These are phyloP conservation scores for Myotis myotis DNA, from an alignment of 2,797 vertebrate species.

Conservation along the genomic window DNA sequence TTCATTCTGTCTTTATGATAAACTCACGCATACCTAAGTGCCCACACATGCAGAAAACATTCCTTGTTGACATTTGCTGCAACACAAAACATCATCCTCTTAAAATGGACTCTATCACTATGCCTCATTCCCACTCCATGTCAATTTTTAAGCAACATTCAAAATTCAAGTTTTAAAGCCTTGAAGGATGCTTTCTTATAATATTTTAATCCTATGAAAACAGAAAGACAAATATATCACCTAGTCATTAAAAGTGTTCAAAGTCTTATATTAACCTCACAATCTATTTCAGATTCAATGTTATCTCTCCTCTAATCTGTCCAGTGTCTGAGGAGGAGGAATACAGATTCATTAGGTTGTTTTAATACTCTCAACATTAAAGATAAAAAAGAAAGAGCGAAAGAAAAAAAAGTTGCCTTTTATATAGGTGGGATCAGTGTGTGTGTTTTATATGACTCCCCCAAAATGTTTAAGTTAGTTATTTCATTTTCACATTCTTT, in stretches of 20 bases:
- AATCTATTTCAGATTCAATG: background rate
- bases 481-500: background rate
- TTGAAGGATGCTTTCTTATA: background rate
- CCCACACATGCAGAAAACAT: background rate
- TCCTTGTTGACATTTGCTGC: background rate
- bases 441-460: background rate
- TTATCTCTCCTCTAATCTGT: background rate
- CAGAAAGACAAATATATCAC: background rate
- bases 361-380: background rate
- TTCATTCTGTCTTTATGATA: background rate
- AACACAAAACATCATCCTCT: background rate
- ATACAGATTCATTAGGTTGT: background rate
- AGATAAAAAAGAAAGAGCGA: no score
- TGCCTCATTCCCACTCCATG: background rate
- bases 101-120: background rate
- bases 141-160: background rate
- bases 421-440: background rate
- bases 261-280: background rate
- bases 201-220: conserved; percentile 21
- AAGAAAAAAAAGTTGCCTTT: background rate
- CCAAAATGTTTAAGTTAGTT: background rate
- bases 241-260: background rate
- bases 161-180: background rate
- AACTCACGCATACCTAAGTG: background rate
- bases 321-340: background rate